Evolutionary conservation across 1,140 invertebrate genomes (phyloP).

Genomic region (Bicyclus anynana): DNA sequence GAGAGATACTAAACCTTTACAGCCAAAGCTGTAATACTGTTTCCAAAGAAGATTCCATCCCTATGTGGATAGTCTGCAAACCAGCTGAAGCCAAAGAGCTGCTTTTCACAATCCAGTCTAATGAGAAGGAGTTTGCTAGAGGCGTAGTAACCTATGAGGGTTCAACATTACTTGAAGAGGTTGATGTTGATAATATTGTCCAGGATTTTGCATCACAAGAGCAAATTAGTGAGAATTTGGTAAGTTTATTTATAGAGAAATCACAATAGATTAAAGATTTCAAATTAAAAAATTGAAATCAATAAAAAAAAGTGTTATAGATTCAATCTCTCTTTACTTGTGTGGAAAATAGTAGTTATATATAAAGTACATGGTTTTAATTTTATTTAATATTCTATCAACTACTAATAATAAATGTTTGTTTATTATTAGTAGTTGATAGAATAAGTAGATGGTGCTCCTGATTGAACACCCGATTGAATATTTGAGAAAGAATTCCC

Average conservation of each 20-base stretch:
- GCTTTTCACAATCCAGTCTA: constrained; percentile 56
- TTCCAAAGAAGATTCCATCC: constrained; percentile 45
- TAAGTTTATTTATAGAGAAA: constrained; percentile 24
- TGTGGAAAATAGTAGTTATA: too few relatives aligned
- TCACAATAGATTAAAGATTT: too few relatives aligned
- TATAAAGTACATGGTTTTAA: too few relatives aligned
- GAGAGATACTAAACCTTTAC: constrained; percentile 64
- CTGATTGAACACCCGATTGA: too few relatives aligned
- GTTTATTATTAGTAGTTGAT: too few relatives aligned
- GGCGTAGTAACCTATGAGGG: constrained; percentile 60
- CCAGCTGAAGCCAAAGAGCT: constrained; percentile 46
- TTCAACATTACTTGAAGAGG: constrained; percentile 42
- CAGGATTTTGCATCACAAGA: constrained; percentile 46
- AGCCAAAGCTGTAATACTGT: constrained; percentile 40
- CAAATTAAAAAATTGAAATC: too few relatives aligned
- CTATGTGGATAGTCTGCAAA: constrained; percentile 68
- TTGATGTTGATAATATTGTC: constrained; percentile 50
- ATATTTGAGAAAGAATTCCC: too few relatives aligned
- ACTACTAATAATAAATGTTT: too few relatives aligned
- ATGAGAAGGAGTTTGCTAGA: constrained; percentile 57
- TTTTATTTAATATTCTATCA: too few relatives aligned
- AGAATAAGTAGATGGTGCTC: too few relatives aligned
- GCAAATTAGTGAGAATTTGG: constrained; percentile 40
- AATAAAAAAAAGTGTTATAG: too few relatives aligned
- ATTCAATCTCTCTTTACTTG: too few relatives aligned